Evolutionary conservation across 2,797 vertebrate species (phyloP), one percentile per base, ranked within the genome.

Genomic region (Gila robusta): DNA sequence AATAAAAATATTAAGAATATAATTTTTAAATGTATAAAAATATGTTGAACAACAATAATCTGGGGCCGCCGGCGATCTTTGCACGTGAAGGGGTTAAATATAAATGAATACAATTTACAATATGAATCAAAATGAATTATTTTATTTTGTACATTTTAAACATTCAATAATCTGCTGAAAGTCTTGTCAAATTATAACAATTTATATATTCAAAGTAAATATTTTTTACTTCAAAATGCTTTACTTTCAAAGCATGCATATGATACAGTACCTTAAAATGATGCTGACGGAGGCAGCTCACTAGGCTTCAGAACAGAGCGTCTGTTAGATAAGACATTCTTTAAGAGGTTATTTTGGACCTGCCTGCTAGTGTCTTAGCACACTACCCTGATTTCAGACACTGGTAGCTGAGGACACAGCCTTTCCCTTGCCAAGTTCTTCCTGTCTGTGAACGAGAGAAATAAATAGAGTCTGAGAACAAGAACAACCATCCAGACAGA

Each of bases 331-430:
- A 90, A 91, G 90, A 82, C 81, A 66, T 88, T 89, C 86, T 86
- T 86, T 52, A 64, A 81, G 19, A 69, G 83, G 83, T 86, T 90
- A 91, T 92, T 90, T 91, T 84, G 76, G 82, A 88, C 64, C 69
- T 49, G 80, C 32, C 41, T 80, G 52, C 59, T 62, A 89, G 87
- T 74, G 62, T 93, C 90, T 92, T 89, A 90, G 87, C 83, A 82
- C 84, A 86, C 85, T 79, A 81, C 59, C 79, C 82, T 83, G 62
- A 86, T 89, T 84, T 86, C 47, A 82, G 72, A 82, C 79, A 83
- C 47, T 78, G 47, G 71, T 70, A 39, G 47, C 56, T 79, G 69
- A 84, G 82, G 89, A 78, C 83, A 86, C 80, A 54, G 76, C 47
- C 72, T 62, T 66, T 47, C 59, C 64, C 77, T 81, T 35, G 81